A percentile compares a stretch with the other conserved stretches of the same genome.
phyloP scores from a whole-genome alignment of 30 jellyfish, hydroid and myxozoan species.

The Aurelia aurita complex sp. Pacific region DNA sequence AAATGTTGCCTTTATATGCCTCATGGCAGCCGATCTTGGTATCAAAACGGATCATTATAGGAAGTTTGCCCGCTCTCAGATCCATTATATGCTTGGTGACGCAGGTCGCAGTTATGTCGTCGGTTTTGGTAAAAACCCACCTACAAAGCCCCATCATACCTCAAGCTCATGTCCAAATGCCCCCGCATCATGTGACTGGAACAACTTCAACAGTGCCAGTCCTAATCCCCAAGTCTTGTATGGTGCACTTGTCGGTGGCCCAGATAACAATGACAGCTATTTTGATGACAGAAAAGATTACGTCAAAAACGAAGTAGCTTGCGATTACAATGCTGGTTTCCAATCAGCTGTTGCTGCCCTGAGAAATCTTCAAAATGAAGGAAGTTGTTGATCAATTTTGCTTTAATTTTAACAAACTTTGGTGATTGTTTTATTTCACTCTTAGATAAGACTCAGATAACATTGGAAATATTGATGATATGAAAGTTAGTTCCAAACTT shows the following conservation, averaged over 20 bases:
- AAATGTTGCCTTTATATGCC: constrained; percentile 76
- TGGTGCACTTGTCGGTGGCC: constrained; percentile 91
- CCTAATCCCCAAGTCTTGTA: constrained; percentile 67
- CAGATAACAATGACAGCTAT: constrained; percentile 47
- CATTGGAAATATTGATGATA: too few relatives aligned
- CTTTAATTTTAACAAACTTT: not conserved
- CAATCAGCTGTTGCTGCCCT: constrained; percentile 85
- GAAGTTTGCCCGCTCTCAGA: constrained; percentile 67
- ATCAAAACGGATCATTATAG: constrained; percentile 17
- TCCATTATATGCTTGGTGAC: constrained; percentile 68
- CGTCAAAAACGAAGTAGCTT: constrained; percentile 72
- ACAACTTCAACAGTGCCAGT: constrained; percentile 10
- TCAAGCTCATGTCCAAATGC: constrained; percentile 66
- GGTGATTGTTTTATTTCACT: not conserved
- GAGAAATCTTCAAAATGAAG: constrained; percentile 21
- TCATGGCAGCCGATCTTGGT: constrained; percentile 54
- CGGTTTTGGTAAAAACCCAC: constrained; percentile 83
- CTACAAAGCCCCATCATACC: constrained; percentile 72
- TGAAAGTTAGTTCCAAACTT: too few relatives aligned
- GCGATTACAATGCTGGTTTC: constrained; percentile 79
- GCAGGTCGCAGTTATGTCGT: constrained; percentile 77
- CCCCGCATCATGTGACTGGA: constrained; percentile 64
- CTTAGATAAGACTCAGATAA: too few relatives aligned
- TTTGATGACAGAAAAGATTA: constrained; percentile 59
- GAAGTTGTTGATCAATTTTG: constrained; percentile 6